Base-by-base conservation (phyloP, 2,113 vertebrate species). In the Paralichthys olivaceus region DNA sequence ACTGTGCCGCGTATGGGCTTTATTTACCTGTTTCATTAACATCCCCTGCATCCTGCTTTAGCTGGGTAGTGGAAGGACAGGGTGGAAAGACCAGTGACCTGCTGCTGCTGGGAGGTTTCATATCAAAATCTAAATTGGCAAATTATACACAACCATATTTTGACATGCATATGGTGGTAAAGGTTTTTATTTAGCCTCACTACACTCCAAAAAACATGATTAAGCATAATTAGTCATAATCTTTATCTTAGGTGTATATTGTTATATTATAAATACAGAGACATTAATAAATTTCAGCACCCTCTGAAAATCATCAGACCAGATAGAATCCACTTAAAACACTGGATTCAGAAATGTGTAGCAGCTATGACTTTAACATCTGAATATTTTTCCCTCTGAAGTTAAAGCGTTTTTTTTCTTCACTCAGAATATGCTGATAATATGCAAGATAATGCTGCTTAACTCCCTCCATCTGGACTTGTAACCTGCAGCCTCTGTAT, bases 381-480 rank as follows among this genome's bases (percentile, higher is more conserved):
- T 17, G 26, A 64, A 34, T n/a, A 55, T 58, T 7, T 53, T 20
- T 53, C 34, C 14, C 28, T 20, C 8, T 12, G n/a, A 69, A 54
- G 26, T 45, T 40, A 40, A 45, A 9, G 28, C 53, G 55, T 66
- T 28, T 26, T 37, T 56, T 77, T 40, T 65, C 26, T 59, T 12
- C 25, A 20, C 19, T 61, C 15, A 60, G 4, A 51, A 47, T 64
- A n/a, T 64, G 73, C n/a, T n/a, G n/a, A n/a, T n/a, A n/a, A n/a
- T n/a, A n/a, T n/a, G n/a, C n/a, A 65, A 20, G 12, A 53, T 62
- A 67, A 77, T 69, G 55, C 49, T 57, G 61, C 53, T 74, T 40
- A 84, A 84, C 81, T 69, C 45, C 34, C 78, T 56, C 75, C 80
- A 87, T 80, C 74, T 90, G 81, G 84, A 83, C 77, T 49, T 71